Evolutionary conservation across 2,888 invertebrate species (phyloP), one percentile per base, ranked within the genome.

Genomic region (Tachina fera): DNA sequence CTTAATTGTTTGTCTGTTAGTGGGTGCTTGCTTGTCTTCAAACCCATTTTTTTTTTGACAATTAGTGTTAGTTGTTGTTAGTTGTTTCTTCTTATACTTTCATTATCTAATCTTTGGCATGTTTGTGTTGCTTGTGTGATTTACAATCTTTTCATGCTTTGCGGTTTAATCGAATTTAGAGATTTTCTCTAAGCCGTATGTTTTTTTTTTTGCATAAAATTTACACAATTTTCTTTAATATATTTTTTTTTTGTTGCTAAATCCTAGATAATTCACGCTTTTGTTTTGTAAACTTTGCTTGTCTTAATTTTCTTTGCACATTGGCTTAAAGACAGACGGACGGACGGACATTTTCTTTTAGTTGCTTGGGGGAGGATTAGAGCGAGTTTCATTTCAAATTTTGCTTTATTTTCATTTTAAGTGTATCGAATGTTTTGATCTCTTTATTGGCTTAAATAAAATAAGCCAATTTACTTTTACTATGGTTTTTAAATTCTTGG

Each of bases 121-220:
- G n/a, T 60, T 43, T 75, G 31, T 63, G 14, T 47, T 56, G 19
- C 22, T 41, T 70, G 0, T 51, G 19, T 67, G 31, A 56, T 71
- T 71, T 71, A 39, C 45, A 63, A 71, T 63, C 39, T 72, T 47
- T 82, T 78, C 86, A 87, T 81, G 85, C 87, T 87, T 87, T 87
- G 87, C 84, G 87, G 87, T 87, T 87, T 86, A 87, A 87, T 87
- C 74, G 74, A 86, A 86, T 87, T 86, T 72, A 79, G 51, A 72
- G 70, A 83, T 87, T 68, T 79, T 74, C 1, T 51, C 47, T 39
- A 6, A 31, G 51, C 10, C 58, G 43, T 9, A 16, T 47, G 41
- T 63, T 67, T 70, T 53, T 39, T 51, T 67, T 70, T 53, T 39
- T 60, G 5, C 61, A 1, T 9, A 14, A 70, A 56, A 45, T 63